Evolutionary conservation across 2,888 invertebrate species (phyloP).

Genomic region (Lithophane ornitopus): DNA sequence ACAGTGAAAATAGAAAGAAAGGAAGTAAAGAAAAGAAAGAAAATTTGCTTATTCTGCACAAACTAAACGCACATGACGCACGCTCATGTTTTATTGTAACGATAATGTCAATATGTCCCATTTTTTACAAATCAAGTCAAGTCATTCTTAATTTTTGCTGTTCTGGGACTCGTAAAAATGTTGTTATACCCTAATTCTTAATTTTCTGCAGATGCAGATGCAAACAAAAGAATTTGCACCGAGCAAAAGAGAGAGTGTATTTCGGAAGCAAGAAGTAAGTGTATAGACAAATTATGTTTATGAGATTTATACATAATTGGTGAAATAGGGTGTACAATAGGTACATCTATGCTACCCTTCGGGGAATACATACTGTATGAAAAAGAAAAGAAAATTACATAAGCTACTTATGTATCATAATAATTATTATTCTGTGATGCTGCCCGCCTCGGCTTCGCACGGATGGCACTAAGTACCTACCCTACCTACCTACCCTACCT

Average conservation of each 20-base stretch:
- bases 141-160: background rate
- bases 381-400: no score
- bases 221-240: slow-evolving; percentile 45
- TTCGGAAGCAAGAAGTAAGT: slow-evolving; percentile 39
- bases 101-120: background rate
- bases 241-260: background rate
- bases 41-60: no score
- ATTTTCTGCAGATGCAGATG: slow-evolving; percentile 37
- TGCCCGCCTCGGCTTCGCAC: no score
- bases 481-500: no score
- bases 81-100: background rate
- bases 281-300: background rate
- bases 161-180: background rate
- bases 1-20: no score
- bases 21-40: no score
- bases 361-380: background rate
- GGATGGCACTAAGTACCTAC: no score
- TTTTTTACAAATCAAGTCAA: no score
- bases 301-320: no score
- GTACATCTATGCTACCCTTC: background rate
- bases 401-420: no score
- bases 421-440: no score
- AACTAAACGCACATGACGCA: no score
- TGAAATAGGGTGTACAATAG: background rate
- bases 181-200: background rate